Base-by-base conservation (phyloP, 2,113 vertebrate species). In the Struthio camelus region DNA sequence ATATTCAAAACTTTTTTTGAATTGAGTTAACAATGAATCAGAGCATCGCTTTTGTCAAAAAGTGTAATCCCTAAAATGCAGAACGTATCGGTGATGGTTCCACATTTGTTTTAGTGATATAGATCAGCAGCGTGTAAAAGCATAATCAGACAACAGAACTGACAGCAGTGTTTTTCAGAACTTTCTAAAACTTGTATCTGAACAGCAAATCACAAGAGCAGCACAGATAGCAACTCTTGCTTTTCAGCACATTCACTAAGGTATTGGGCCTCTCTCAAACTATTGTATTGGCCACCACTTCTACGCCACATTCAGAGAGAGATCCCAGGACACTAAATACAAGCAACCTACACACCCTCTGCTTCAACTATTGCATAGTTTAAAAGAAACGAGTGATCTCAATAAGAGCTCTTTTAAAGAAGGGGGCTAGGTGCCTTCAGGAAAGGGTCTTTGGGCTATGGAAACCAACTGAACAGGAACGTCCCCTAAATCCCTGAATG, bases 81-180 rank as follows among this genome's bases (percentile, higher is more conserved):
- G n/a, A 95, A 90, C 44, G 81, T 93, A 92, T 64, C 51, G 50
- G 23, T 95, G 65, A 88, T 66, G 50, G 36, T 89, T 70, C 79
- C 36, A 71, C 84, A 86, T 90, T 91, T 96, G 85, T 93, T 94
- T 96, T 87, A 91, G 44, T 28, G 76, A 42, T 82, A n/a, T 30
- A 90, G 85, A 91, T 93, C 92, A 92, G 30, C 42, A 80, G 23
- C 69, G 90, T 48, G 90, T 94, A 87, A 85, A 90, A 95, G 56
- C 58, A 34, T 71, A 94, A 85, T 86, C 88, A 91, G 89, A 85
- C 36, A 94, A 80, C 77, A 93, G 56, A 87, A 83, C 34, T 61
- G 90, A 89, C 83, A 94, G 62, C 34, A 80, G 9, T 51, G 34
- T 94, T 91, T 85, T 65, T 78, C 79, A 64, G 30, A 75, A 38